Percentiles rank a stretch among this genome's conserved stretches.
These are phyloP conservation scores for Lasioglossum villosulum DNA, from an alignment of 2,888 invertebrate genomes.

Conservation along the genomic window DNA sequence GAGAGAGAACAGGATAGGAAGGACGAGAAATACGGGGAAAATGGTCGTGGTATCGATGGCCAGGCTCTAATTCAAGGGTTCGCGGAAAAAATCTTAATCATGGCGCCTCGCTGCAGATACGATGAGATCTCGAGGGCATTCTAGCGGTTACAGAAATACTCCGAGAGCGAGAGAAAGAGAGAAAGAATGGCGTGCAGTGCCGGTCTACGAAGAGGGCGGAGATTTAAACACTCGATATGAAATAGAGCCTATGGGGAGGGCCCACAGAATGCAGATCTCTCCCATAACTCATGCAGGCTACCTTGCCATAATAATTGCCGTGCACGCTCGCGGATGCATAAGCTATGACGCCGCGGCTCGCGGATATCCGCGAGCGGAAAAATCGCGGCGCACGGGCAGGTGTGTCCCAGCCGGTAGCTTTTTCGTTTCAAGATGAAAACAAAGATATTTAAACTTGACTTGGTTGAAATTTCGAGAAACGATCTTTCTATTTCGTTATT, in stretches of 20 bases:
- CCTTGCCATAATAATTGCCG: conserved; percentile 79
- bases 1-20: neutral
- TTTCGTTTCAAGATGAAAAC: conserved; percentile 19
- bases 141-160: conserved; percentile 65
- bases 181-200: conserved; percentile 22
- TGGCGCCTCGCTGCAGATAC: conserved; percentile 60
- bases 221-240: conserved; percentile 80
- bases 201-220: conserved; percentile 68
- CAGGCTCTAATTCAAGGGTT: conserved; percentile 62
- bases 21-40: conserved; percentile 34
- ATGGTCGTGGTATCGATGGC: conserved; percentile 43
- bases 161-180: conserved; percentile 9
- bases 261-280: conserved; percentile 72
- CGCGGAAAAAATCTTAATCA: conserved; percentile 61
- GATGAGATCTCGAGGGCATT: conserved; percentile 57
- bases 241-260: conserved; percentile 72
- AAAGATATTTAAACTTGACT: conserved; percentile 22
- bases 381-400: conserved; percentile 40
- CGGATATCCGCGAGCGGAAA: conserved; percentile 69
- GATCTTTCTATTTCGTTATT: neutral
- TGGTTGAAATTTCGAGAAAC: neutral
- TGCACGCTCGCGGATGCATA: conserved; percentile 74
- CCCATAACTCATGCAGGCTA: conserved; percentile 75
- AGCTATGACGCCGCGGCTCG: conserved; percentile 61
- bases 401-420: conserved; percentile 41